A percentile compares a stretch with the other conserved stretches of the same genome.
Conservation (phyloP, 2,888 invertebrate species). For the Morpho helenor region DNA sequence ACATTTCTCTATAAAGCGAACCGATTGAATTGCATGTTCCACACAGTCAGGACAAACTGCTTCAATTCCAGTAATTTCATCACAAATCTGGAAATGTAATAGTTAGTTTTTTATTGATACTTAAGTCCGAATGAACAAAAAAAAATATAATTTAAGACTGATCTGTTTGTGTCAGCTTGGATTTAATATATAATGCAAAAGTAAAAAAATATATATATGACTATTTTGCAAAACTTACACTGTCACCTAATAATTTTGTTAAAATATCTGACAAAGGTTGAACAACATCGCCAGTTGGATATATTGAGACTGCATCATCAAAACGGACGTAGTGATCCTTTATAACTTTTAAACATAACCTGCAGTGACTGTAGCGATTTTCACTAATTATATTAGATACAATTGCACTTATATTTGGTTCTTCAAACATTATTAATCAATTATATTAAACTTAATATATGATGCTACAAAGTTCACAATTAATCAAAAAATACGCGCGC, state of each 20-base stretch:
- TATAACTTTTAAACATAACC: constrained; percentile 60
- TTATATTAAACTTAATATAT: not conserved
- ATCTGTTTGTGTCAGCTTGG: too few species aligned
- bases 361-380: constrained; percentile 58
- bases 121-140: too few species aligned
- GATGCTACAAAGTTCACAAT: constrained; percentile 10
- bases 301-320: constrained; percentile 45
- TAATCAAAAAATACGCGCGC: constrained; percentile 43
- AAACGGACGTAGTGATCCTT: constrained; percentile 50
- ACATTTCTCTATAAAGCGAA: constrained; percentile 46
- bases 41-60: constrained; percentile 55
- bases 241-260: constrained; percentile 40
- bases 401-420: constrained; percentile 43
- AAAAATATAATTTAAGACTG: too few species aligned
- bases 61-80: constrained; percentile 54
- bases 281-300: constrained; percentile 31
- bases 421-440: constrained; percentile 34
- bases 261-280: constrained; percentile 42
- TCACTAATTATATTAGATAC: constrained; percentile 54
- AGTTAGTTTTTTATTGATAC: not conserved
- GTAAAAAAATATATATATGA: not conserved
- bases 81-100: constrained; percentile 44
- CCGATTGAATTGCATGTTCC: constrained; percentile 40
- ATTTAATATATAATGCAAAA: too few species aligned
- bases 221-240: constrained; percentile 35